Conservation (phyloP, 2,113 vertebrate genomes). For the Entomyzon cyanotis region DNA sequence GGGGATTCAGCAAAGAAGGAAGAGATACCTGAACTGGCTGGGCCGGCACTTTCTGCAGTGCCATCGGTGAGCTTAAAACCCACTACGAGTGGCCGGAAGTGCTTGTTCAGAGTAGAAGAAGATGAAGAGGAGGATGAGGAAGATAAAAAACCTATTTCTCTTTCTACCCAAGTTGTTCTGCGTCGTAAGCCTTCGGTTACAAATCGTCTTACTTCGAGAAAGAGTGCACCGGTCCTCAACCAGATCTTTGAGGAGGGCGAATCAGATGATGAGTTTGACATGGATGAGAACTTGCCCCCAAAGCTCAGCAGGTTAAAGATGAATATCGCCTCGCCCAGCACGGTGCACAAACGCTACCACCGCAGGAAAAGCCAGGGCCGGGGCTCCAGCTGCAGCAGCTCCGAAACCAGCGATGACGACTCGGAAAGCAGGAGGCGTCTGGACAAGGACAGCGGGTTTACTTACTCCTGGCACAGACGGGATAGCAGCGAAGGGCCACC, state of each 20-base stretch:
- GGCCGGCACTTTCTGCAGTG: slow-evolving; percentile 56
- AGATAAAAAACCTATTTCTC: slow-evolving; percentile 84
- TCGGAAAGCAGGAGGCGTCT: slow-evolving; percentile 91
- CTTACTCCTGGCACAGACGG: slow-evolving; percentile 89
- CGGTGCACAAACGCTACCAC: slow-evolving; percentile 90
- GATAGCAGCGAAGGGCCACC: slow-evolving; percentile 95
- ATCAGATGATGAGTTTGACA: slow-evolving; percentile 93
- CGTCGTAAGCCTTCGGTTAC: slow-evolving; percentile 93
- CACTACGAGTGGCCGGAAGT: slow-evolving; percentile 82
- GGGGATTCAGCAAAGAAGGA: slow-evolving; percentile 84
- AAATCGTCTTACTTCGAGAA: slow-evolving; percentile 92
- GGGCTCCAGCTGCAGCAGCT: slow-evolving; percentile 95
- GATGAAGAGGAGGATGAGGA: slow-evolving; percentile 96
- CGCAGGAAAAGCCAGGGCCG: slow-evolving; percentile 93
- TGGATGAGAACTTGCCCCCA: slow-evolving; percentile 92
- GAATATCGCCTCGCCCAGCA: slow-evolving; percentile 91
- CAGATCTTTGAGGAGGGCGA: slow-evolving; percentile 98
- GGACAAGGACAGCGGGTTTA: slow-evolving; percentile 89
- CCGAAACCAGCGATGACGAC: slow-evolving; percentile 95
- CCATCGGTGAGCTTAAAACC: slow-evolving; percentile 69
- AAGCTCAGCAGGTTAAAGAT: slow-evolving; percentile 95
- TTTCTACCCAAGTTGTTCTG: slow-evolving; percentile 88
- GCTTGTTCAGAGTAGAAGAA: slow-evolving; percentile 92
- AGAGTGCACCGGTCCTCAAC: slow-evolving; percentile 94
- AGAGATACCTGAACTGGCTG: slow-evolving; percentile 76